These are phyloP conservation scores for Pipistrellus pygmaeus DNA, from an alignment of 2,797 vertebrate genomes.

Conservation along the genomic window DNA sequence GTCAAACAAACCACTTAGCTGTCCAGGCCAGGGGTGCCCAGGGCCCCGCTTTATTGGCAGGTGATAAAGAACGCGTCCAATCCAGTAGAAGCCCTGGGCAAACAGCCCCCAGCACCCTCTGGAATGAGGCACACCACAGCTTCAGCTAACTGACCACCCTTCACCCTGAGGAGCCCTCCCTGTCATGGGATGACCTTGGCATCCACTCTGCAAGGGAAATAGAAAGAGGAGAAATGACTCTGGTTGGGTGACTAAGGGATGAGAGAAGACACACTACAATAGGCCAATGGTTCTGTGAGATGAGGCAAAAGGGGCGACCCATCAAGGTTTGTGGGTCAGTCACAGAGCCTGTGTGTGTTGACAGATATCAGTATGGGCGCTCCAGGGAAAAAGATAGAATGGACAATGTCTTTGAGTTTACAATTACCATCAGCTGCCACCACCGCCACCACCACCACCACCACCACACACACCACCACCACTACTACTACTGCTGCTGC, in stretches of 20 bases:
- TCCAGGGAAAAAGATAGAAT: neutral
- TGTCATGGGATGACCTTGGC: conserved; percentile 31
- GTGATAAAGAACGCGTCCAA: neutral
- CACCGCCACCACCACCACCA: no score
- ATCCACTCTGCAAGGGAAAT: conserved; percentile 19
- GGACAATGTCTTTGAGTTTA: neutral
- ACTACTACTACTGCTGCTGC: no score
- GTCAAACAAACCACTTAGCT: neutral
- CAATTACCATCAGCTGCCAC: rapidly evolving
- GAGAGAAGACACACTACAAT: neutral
- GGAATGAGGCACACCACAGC: neutral
- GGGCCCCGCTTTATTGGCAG: neutral
- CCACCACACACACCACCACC: no score
- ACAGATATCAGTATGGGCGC: neutral
- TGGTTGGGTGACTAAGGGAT: neutral
- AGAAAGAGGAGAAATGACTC: neutral
- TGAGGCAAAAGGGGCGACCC: neutral
- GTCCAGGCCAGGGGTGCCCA: neutral
- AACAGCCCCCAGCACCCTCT: neutral
- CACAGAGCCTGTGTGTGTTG: neutral
- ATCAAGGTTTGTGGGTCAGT: neutral
- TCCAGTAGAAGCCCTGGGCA: neutral
- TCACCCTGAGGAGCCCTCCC: neutral
- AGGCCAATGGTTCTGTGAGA: conserved; percentile 29
- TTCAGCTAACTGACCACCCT: neutral